phyloP scores from a whole-genome alignment of 2,888 invertebrate genomes.

The Drosophila tripunctata region DNA sequence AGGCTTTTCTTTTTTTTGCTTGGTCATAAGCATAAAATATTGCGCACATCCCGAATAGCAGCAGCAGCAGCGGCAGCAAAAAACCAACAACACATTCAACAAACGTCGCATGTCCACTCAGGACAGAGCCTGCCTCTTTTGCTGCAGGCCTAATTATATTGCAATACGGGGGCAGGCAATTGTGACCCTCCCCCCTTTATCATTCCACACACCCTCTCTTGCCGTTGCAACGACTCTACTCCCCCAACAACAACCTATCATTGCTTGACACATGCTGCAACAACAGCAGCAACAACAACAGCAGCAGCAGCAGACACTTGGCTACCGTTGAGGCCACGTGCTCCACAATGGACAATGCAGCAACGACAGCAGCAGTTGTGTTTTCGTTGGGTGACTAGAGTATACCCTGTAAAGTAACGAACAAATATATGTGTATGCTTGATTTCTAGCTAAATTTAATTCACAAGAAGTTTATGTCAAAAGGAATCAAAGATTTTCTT shows the following conservation, averaged over 20 bases:
- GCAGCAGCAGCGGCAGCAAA: neutral
- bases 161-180: constrained; percentile 51
- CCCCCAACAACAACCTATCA: constrained; percentile 55
- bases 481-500: too few species aligned
- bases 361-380: neutral
- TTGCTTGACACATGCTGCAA: constrained; percentile 62
- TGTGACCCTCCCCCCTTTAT: constrained; percentile 11
- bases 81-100: constrained; percentile 38
- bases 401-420: constrained; percentile 35
- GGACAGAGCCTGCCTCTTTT: constrained; percentile 44
- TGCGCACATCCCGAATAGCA: constrained; percentile 63
- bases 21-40: constrained; percentile 77
- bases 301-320: constrained; percentile 26
- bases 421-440: too few species aligned
- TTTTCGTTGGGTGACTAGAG: neutral
- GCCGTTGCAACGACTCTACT: neutral
- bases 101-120: constrained; percentile 63
- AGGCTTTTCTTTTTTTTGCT: constrained; percentile 28
- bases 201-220: neutral
- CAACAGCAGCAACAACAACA: constrained; percentile 43
- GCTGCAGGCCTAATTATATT: constrained; percentile 78
- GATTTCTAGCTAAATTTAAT: too few species aligned
- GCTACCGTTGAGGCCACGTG: constrained; percentile 64
- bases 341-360: constrained; percentile 41
- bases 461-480: too few species aligned